Evolutionary conservation across 2,888 invertebrate genomes (phyloP).

Genomic region (Elysia crispata): DNA sequence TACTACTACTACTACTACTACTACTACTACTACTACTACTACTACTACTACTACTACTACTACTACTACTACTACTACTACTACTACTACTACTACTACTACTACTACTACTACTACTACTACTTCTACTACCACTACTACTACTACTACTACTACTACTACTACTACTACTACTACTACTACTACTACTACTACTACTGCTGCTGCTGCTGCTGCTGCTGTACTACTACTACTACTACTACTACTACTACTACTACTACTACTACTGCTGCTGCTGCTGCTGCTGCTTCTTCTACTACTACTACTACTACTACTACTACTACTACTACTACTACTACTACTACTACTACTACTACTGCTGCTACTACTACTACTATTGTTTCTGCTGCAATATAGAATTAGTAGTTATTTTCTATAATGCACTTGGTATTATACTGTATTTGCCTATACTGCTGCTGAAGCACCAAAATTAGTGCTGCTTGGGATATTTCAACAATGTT

Average conservation of each 20-base stretch:
- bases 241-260: constrained; percentile 16
- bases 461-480: too few species aligned
- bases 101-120: too few species aligned
- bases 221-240: constrained; percentile 24
- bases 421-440: too few species aligned
- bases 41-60: neutral
- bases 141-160: constrained; percentile 37
- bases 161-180: constrained; percentile 40
- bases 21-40: constrained; percentile 18
- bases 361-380: neutral
- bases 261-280: too few species aligned
- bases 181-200: constrained; percentile 30
- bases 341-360: constrained; percentile 6
- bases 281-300: too few species aligned
- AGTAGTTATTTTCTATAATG: too few species aligned
- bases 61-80: constrained; percentile 10
- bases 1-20: constrained; percentile 11
- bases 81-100: constrained; percentile 2
- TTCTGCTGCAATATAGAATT: neutral
- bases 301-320: too few species aligned
- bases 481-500: too few species aligned
- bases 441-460: too few species aligned
- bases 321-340: neutral
- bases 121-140: too few species aligned
- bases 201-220: constrained; percentile 2